Evolutionary conservation across 2,888 invertebrate species (phyloP).

Genomic region (Aphrophora alni): DNA sequence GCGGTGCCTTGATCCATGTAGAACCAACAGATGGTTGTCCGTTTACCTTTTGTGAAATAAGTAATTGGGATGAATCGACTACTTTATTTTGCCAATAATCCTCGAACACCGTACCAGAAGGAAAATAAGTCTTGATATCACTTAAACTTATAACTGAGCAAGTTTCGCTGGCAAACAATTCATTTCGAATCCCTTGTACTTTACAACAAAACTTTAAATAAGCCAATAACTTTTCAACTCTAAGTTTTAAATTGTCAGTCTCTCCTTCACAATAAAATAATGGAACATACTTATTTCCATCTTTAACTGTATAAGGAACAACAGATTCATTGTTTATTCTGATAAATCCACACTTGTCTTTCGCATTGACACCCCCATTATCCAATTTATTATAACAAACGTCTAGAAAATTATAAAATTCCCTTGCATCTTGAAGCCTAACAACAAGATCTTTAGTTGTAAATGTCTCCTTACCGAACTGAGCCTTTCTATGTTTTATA

Average conservation of each 20-base stretch:
- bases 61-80: constrained; percentile 74
- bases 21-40: constrained; percentile 48
- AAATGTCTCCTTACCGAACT: constrained; percentile 88
- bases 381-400: constrained; percentile 86
- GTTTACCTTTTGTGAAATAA: constrained; percentile 61
- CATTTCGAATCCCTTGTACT: constrained; percentile 81
- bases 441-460: constrained; percentile 90
- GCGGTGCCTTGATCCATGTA: constrained; percentile 50
- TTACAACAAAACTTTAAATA: constrained; percentile 95
- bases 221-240: constrained; percentile 84
- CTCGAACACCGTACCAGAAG: constrained; percentile 87
- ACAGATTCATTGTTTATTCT: constrained; percentile 92
- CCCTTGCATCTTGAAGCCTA: constrained; percentile 83
- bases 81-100: constrained; percentile 94
- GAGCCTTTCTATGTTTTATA: constrained; percentile 86
- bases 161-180: constrained; percentile 88
- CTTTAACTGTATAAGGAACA: constrained; percentile 88
- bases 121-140: constrained; percentile 90
- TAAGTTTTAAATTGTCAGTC: constrained; percentile 88
- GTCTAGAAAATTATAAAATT: constrained; percentile 89
- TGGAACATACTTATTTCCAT: constrained; percentile 86
- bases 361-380: constrained; percentile 54
- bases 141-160: constrained; percentile 89
- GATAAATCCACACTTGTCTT: constrained; percentile 88
- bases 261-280: constrained; percentile 90